phyloP scores from a whole-genome alignment of 2,797 vertebrate species.

The Mico argentatus region DNA sequence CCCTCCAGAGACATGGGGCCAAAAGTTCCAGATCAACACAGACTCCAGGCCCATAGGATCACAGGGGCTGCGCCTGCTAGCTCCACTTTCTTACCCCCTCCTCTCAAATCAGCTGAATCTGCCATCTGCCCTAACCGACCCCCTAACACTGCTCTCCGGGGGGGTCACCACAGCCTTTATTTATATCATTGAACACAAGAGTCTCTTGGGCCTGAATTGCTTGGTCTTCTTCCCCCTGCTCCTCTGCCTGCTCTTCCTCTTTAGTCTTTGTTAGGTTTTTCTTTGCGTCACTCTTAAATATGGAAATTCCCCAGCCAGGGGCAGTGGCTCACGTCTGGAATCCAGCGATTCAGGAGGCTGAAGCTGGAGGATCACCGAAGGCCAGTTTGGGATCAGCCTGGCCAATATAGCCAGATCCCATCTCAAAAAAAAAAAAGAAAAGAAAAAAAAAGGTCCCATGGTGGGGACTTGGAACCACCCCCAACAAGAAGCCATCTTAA shows the following conservation, averaged over 20 bases:
- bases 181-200: background rate
- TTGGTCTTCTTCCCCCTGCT: background rate
- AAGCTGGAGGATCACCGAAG: background rate
- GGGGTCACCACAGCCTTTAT: background rate
- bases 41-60: background rate
- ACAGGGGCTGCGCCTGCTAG: background rate
- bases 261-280: background rate
- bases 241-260: background rate
- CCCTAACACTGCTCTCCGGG: background rate
- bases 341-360: background rate
- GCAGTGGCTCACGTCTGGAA: background rate
- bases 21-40: background rate
- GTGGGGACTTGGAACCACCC: background rate
- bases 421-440: background rate
- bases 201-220: background rate
- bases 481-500: background rate
- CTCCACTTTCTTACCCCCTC: background rate
- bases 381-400: background rate
- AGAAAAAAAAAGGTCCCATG: background rate
- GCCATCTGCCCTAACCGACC: background rate
- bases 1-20: background rate
- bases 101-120: background rate
- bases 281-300: background rate
- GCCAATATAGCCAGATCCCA: background rate
- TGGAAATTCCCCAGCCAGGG: background rate